Evolutionary conservation across 2,113 vertebrate species (phyloP), one percentile per base, ranked within the genome.

Genomic region (Colius striatus): DNA sequence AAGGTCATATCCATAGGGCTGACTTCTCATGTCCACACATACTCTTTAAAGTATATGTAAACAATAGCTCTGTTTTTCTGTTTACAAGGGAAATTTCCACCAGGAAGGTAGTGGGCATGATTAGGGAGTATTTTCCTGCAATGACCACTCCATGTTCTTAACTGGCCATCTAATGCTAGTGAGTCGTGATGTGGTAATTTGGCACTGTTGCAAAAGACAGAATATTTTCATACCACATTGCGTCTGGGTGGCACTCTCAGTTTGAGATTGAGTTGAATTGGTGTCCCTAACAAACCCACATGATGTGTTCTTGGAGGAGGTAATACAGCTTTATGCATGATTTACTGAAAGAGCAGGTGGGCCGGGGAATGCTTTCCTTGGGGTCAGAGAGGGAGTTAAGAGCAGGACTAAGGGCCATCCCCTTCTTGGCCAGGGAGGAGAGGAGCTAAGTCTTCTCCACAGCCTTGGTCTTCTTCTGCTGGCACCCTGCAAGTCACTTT

Each of bases 91-190:
- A 66, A 21, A 61, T 71, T 84, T 83, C n/a, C 13, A 57, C 7
- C 4, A 34, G 12, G 23, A 48, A 3, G 1, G 6, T 6, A 8
- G 2, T 13, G 13, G 8, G 6, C 10, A 53, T 4, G 13, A 12
- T 13, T 61, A n/a, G 30, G 4, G 3, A 26, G 66, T 84, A 38
- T 58, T 89, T 92, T 72, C 51, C 32, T 88, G 13, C 36, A 57
- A 32, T 48, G 43, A 15, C 36, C 67, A 5, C 9, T 93, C 29
- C 41, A 71, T 63, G 11, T 51, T 92, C 17, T 48, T 86, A 67
- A 1, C 18, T 54, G 29, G 65, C 89, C 88, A 47, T 36, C 25
- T 41, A 38, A 41, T 19, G n/a, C 30, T 65, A 5, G 50, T 60
- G 34, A 62, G 30, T 29, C 32, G 32, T 34, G 41, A 32, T 58